Percentiles rank a stretch among this genome's conserved stretches.
Evolutionary conservation across 2,888 invertebrate genomes (phyloP).

Genomic region (Elaeidobius kamerunicus): DNA sequence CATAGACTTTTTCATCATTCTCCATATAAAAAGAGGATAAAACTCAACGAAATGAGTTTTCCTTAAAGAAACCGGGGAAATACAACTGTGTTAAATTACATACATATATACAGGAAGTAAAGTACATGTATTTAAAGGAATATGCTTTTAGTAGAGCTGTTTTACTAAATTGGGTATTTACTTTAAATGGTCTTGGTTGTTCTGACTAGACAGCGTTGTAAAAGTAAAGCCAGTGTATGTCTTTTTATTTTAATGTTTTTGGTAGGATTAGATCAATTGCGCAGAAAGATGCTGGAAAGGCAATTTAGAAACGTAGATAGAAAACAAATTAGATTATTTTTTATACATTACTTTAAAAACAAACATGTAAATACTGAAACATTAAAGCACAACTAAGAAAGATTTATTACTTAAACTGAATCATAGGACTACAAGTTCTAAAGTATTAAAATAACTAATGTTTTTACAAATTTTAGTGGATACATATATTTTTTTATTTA

Average conservation of each 20-base stretch:
- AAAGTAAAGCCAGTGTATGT: constrained; percentile 11
- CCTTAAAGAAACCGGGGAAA: constrained; percentile 5
- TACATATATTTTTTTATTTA: too few species aligned
- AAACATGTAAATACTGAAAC: too few species aligned
- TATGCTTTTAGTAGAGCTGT: constrained; percentile 17
- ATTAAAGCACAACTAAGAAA: too few species aligned
- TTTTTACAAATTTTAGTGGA: too few species aligned
- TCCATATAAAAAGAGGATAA: constrained; percentile 1
- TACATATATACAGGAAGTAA: constrained; percentile 15
- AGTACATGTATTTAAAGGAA: constrained; percentile 23
- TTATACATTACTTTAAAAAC: too few species aligned
- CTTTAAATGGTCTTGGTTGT: constrained; percentile 2
- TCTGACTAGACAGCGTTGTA: constrained; percentile 11
- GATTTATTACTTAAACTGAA: too few species aligned
- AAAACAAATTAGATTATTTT: too few species aligned
- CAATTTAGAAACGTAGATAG: too few species aligned
- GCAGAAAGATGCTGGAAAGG: too few species aligned
- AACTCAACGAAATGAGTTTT: constrained; percentile 3
- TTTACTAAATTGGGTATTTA: constrained; percentile 22
- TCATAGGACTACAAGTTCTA: too few species aligned
- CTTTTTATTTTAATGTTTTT: constrained; percentile 15
- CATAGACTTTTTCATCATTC: constrained; percentile 1
- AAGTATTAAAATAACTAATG: too few species aligned
- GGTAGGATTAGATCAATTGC: too few species aligned
- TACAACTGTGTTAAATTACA: constrained; percentile 8